phyloP scores from a whole-genome alignment of 2,113 vertebrate genomes.

The Circaetus gallicus region DNA sequence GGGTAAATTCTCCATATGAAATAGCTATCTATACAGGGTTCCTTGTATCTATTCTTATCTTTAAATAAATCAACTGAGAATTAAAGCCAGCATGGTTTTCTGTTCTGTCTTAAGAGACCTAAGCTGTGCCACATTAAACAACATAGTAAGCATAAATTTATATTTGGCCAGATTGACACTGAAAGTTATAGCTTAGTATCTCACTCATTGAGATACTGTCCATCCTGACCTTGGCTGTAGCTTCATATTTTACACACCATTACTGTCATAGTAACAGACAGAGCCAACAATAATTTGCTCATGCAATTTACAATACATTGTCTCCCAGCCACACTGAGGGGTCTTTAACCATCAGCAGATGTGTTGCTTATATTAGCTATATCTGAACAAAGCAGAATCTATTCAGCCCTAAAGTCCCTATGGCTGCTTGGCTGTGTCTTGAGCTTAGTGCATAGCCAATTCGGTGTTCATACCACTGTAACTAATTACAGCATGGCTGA shows the following conservation, averaged over 20 bases:
- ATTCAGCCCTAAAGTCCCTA: constrained; percentile 33
- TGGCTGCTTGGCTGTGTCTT: constrained; percentile 50
- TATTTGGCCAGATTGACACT: not conserved
- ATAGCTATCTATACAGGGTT: not conserved
- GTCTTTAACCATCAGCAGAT: constrained; percentile 75
- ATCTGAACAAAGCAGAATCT: constrained; percentile 65
- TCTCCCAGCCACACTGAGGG: constrained; percentile 64
- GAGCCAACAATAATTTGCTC: constrained; percentile 66
- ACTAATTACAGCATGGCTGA: constrained; percentile 28
- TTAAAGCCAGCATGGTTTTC: not conserved
- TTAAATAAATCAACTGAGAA: constrained; percentile 13
- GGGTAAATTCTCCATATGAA: not conserved
- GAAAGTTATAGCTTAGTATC: not conserved
- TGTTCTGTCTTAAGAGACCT: constrained; percentile 6
- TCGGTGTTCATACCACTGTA: not conserved
- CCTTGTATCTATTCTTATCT: constrained; percentile 16
- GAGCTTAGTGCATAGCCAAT: constrained; percentile 16
- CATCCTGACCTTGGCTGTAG: constrained; percentile 50
- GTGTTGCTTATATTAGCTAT: constrained; percentile 61
- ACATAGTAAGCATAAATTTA: not conserved
- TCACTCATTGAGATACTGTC: not conserved
- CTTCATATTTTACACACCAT: constrained; percentile 59
- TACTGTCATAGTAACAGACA: constrained; percentile 49
- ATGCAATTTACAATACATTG: constrained; percentile 69
- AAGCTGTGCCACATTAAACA: constrained; percentile 9